A percentile compares a stretch with the other conserved stretches of the same genome.
Evolutionary conservation across 2,888 invertebrate genomes (phyloP).

Genomic region (Himalopsyche tibetana): DNA sequence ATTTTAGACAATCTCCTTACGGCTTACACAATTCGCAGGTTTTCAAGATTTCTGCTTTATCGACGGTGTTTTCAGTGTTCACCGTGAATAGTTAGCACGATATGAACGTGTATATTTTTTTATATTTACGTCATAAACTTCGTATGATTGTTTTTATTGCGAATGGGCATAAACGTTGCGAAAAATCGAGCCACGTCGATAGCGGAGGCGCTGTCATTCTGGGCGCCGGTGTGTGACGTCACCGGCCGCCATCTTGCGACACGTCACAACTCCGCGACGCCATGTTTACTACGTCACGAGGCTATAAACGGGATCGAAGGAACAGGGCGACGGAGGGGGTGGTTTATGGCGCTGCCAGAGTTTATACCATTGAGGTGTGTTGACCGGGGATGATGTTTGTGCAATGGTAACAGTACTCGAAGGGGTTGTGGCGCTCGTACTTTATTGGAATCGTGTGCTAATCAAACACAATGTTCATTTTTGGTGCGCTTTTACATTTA

Average conservation of each 20-base stretch:
- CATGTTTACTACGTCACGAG: slow-evolving; percentile 42
- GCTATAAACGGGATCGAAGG: slow-evolving; percentile 41
- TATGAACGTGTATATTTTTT: too few relatives aligned
- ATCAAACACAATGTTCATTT: too few relatives aligned
- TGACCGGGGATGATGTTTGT: slow-evolving; percentile 23
- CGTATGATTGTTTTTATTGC: background rate
- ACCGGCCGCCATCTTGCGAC: slow-evolving; percentile 11
- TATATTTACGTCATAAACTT: too few relatives aligned
- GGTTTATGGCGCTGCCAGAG: slow-evolving; percentile 35
- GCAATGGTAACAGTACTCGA: slow-evolving; percentile 35
- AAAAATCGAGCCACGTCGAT: slow-evolving; percentile 37
- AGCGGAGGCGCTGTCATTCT: slow-evolving; percentile 22
- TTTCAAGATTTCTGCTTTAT: too few relatives aligned
- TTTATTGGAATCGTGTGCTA: background rate
- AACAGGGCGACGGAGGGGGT: slow-evolving; percentile 4
- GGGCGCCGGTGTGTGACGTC: slow-evolving; percentile 40
- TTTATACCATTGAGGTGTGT: slow-evolving; percentile 40
- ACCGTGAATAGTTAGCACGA: too few relatives aligned
- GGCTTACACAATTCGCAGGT: too few relatives aligned
- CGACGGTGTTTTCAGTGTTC: too few relatives aligned
- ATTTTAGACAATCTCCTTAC: too few relatives aligned
- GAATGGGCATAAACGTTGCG: slow-evolving; percentile 4
- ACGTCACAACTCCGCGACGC: slow-evolving; percentile 17
- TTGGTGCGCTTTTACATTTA: too few relatives aligned
- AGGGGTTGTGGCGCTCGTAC: background rate